Conservation (phyloP, 2,113 vertebrate genomes). For the Tenebrosternarchus preto region DNA sequence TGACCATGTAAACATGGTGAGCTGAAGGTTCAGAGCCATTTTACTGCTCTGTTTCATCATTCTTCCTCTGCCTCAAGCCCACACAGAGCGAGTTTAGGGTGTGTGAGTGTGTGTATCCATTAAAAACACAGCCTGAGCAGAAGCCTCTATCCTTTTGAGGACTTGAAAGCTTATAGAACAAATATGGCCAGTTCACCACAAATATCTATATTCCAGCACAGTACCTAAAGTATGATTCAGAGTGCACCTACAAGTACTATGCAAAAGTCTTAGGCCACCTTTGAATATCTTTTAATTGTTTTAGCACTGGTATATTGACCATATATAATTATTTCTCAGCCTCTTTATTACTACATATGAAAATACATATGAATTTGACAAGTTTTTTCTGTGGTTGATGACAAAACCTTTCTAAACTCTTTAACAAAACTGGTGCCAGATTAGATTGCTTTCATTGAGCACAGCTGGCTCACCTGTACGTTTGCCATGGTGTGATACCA, state of each 20-base stretch:
- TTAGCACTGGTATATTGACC: too few species aligned
- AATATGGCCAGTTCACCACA: neutral
- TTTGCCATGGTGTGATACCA: conserved; percentile 99
- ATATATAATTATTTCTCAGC: too few species aligned
- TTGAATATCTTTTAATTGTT: too few species aligned
- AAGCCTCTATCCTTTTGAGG: neutral
- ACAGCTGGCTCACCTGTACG: conserved; percentile 78
- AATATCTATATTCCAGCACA: neutral
- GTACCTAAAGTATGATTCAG: neutral
- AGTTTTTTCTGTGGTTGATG: too few species aligned
- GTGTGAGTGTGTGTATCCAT: conserved; percentile 9
- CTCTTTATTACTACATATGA: too few species aligned
- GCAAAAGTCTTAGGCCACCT: too few species aligned
- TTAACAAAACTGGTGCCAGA: too few species aligned
- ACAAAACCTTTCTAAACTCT: too few species aligned
- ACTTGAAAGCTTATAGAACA: conserved; percentile 9
- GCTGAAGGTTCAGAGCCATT: conserved; percentile 38
- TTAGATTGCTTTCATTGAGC: too few species aligned
- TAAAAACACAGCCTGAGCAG: neutral
- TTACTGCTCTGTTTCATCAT: conserved; percentile 37
- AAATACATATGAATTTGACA: neutral
- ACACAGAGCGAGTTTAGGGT: neutral
- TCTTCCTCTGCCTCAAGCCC: neutral
- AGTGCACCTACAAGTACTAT: neutral
- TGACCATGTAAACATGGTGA: conserved; percentile 43